Percentiles rank a stretch among this genome's conserved stretches.
phyloP scores from a whole-genome alignment of 1,140 invertebrate genomes.

The Pachyrhynchus sulphureomaculatus region DNA sequence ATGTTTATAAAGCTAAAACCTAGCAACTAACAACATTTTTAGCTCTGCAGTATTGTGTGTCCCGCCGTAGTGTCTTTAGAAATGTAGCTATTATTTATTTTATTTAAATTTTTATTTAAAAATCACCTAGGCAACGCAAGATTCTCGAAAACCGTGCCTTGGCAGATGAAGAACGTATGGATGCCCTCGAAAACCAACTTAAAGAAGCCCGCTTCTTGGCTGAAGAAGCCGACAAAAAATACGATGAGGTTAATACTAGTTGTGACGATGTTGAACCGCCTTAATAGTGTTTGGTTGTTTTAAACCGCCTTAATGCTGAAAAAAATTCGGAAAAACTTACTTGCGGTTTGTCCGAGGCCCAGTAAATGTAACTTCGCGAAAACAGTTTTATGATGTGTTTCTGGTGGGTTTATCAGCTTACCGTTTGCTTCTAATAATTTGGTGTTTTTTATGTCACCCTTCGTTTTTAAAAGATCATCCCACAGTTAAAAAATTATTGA shows the following conservation, averaged over 20 bases:
- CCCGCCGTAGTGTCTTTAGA: too few species aligned
- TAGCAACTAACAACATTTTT: not conserved
- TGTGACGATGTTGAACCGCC: constrained; percentile 19
- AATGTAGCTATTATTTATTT: constrained; percentile 14
- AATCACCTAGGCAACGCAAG: constrained; percentile 69
- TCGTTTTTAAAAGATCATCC: too few species aligned
- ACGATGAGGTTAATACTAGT: constrained; percentile 89
- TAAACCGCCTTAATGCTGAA: not conserved
- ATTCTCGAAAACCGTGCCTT: constrained; percentile 99
- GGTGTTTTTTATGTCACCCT: too few species aligned
- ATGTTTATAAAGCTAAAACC: too few species aligned
- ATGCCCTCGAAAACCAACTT: constrained; percentile 97
- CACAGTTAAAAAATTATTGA: too few species aligned
- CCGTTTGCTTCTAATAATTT: too few species aligned
- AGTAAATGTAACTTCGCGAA: too few species aligned
- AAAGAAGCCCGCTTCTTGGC: constrained; percentile 99
- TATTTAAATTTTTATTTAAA: constrained; percentile 7
- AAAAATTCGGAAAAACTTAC: not conserved
- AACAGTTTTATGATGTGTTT: too few species aligned
- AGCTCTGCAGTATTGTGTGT: not conserved
- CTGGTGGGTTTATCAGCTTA: too few species aligned
- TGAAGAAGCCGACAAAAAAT: constrained; percentile 99
- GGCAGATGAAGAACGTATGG: constrained; percentile 99
- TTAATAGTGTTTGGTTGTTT: constrained; percentile 8
- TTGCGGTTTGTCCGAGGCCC: not conserved